Base-by-base conservation (phyloP, 2,888 invertebrate species). In the Ennomos erosarius region DNA sequence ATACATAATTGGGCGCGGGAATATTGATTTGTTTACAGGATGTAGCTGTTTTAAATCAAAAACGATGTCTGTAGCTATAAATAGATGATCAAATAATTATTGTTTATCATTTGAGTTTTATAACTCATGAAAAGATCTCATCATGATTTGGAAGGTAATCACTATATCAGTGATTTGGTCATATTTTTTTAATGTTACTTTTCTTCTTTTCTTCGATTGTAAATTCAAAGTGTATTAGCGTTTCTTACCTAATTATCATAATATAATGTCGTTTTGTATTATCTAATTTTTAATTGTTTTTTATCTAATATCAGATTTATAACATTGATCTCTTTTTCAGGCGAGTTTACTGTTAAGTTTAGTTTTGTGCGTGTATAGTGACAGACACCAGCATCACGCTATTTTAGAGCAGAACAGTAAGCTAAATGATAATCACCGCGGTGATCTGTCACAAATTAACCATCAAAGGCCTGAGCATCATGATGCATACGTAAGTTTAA, bases 81-180 rank as follows among this genome's bases (percentile, higher is more conserved):
- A 85, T 83, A 83, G 75, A 60, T 68, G 74, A 71, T 48, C 59
- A 73, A 67, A 74, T 76, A 66, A 74, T 62, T 63, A 70, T 62
- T 58, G 36, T 64, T 71, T 74, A 73, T 78, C 77, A 81, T 73
- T 78, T 69, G 70, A 74, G 70, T 74, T 63, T 65, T 62, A 70
- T 62, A 68, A 70, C 74, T 75, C 74, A 78, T 68, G 67, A 73
- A 51, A 75, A 75, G 69, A 68, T 70, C 70, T 75, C 76, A 84
- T 80, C 65, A 88, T 88, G 88, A 75, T 79, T 82, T 78, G 78
- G 75, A 87, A 88, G 88, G 88, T 89, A 83, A 72, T 34, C 52
- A 26, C 26, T 11, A 16, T 36, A 34, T 45, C n/a, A 42, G 12
- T 47, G 37, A 46, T 12, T 26, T 35, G 39, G 26, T 26, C 6